These are phyloP conservation scores for Leptinotarsa tumamoca DNA, from an alignment of 2,888 invertebrate genomes.

Conservation along the genomic window DNA sequence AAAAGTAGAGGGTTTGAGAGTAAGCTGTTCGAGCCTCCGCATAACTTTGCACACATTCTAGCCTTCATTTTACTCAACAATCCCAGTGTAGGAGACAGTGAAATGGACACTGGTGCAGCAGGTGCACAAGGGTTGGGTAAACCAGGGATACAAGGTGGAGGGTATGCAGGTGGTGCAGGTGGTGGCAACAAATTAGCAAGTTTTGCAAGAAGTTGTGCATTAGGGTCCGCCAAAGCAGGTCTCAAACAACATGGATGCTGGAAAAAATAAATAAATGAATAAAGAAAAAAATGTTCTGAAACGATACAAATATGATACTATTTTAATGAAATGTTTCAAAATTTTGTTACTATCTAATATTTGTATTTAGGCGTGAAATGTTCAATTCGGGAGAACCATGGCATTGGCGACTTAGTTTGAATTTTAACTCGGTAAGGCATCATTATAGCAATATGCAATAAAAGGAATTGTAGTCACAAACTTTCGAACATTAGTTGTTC, in stretches of 20 bases:
- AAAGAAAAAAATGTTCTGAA: background rate
- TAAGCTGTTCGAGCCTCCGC: constrained; percentile 1
- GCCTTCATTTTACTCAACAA: constrained; percentile 32
- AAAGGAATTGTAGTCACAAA: too few species aligned
- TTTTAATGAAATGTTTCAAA: too few species aligned
- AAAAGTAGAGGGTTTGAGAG: constrained; percentile 10
- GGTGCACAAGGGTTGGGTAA: constrained; percentile 1
- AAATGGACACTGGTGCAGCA: constrained; percentile 5
- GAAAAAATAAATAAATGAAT: background rate
- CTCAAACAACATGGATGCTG: constrained; percentile 13
- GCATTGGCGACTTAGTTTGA: too few species aligned
- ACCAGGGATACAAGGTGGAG: constrained; percentile 2
- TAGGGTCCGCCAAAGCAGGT: background rate
- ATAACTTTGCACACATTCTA: constrained; percentile 24
- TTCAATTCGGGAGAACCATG: too few species aligned
- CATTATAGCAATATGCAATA: too few species aligned
- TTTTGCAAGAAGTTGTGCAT: background rate
- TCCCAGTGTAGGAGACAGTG: constrained; percentile 27
- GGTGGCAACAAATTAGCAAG: background rate
- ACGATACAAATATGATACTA: too few species aligned
- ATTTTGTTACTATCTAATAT: too few species aligned
- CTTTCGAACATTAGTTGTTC: too few species aligned
- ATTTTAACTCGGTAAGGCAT: too few species aligned
- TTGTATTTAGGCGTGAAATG: too few species aligned
- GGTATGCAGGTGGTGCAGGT: background rate